These are phyloP conservation scores for Calonectris borealis DNA, from an alignment of 2,113 vertebrate genomes.

Conservation along the genomic window DNA sequence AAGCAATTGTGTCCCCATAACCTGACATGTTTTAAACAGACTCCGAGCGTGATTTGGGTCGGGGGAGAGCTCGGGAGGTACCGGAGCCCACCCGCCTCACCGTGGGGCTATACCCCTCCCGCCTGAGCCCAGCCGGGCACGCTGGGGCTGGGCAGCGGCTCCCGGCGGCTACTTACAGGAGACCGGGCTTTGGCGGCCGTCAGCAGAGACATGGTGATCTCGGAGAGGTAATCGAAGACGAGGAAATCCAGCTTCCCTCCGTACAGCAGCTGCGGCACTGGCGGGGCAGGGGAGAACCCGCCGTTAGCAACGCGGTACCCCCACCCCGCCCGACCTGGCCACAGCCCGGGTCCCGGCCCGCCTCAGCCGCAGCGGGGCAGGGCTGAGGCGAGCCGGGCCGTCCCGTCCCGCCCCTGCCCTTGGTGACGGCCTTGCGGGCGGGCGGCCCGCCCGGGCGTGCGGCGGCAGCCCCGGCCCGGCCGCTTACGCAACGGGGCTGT, in stretches of 20 bases:
- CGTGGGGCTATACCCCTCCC: background rate
- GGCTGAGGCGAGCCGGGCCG: background rate
- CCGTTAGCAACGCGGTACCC: background rate
- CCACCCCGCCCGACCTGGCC: no score
- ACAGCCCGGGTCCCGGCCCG: background rate
- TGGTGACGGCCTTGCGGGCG: no score
- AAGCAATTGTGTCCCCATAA: fast-evolving
- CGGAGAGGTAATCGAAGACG: slow-evolving; percentile 90
- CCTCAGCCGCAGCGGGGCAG: no score
- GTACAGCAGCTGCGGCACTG: slow-evolving; percentile 84
- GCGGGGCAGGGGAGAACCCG: background rate
- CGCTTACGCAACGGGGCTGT: no score
- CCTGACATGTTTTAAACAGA: fast-evolving
- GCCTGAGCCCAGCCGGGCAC: background rate
- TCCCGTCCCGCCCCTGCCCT: background rate
- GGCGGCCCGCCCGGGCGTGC: no score
- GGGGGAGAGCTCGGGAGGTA: background rate
- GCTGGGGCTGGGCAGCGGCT: background rate
- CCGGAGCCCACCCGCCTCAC: background rate
- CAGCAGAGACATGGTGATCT: slow-evolving; percentile 88
- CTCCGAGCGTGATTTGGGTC: fast-evolving
- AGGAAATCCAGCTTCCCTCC: slow-evolving; percentile 84
- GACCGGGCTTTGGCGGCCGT: slow-evolving; percentile 78
- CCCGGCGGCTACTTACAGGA: slow-evolving; percentile 72
- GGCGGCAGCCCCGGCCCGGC: no score